Base-by-base conservation (phyloP, 1,140 invertebrate genomes). In the Aphaenogaster rudis region DNA sequence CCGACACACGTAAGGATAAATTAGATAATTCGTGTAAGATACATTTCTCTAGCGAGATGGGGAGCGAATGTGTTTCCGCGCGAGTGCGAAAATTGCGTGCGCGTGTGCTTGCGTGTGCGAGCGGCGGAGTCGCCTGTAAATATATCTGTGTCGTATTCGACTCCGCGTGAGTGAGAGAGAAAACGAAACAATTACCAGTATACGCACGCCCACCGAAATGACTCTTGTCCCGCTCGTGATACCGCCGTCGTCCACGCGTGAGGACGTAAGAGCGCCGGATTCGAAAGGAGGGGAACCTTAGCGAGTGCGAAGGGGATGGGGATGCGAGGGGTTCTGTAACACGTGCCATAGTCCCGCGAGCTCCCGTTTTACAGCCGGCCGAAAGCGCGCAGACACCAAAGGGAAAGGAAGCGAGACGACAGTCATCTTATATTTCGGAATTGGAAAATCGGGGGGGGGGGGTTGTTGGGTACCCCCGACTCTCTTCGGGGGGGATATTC, bases 1-100 rank as follows among this genome's bases (percentile, higher is more conserved):
- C 8, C 21, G 52, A 69, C 64, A 71, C 78, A 74, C 87, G 63
- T 88, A 86, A 90, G 36, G 48, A 88, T 91, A 90, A 91, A 85
- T 82, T 88, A 89, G 85, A 85, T 78, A 81, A 88, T 92, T 86
- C 64, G 61, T 92, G 91, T 92, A 92, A 92, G 87, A 92, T 92
- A 92, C 81, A 82, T 90, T 90, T 91, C 82, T 86, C 79, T 86
- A 90, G 82, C 57, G 89, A 78, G 39, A 61, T 15, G 61, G 48
- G 48, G 36, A 45, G 33, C 6, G 86, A 87, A 64, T 72, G 78
- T 57, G 69, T 15, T 50, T 42, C 6, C 42, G 28, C 21, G 77
- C 2, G 59, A 64, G 36, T 45, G 48, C 69, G 57, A 71, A 36
- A 45, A 48, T 84, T 61, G 15, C 45, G 21, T 52, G 33, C n/a